Evolutionary conservation across 2,797 vertebrate species (phyloP), one percentile per base, ranked within the genome.

Genomic region (Mormyrus proboscirostris): DNA sequence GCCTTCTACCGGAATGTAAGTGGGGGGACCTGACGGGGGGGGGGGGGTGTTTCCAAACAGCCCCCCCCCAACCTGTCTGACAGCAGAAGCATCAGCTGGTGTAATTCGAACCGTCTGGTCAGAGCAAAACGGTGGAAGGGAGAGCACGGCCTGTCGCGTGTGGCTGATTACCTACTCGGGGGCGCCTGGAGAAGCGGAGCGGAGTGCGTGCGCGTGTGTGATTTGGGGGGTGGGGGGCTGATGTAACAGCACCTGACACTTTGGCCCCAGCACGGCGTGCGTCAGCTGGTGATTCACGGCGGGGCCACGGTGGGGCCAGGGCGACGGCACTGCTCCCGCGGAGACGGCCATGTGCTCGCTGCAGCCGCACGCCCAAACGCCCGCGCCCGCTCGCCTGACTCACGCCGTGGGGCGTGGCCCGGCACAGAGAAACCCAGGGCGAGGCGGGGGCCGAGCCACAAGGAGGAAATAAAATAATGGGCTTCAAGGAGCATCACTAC

Each of bases 191-290:
- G 62, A 4, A 14, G 62, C 62, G 62, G 62, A 69, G 62, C 62
- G 91, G 95, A 96, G 93, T 89, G 89, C 0, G 79, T 83, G 79
- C 47, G 47, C 47, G 79, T 83, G 79, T 50, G 79, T 83, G 79
- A 83, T 83, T 47, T 3, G 85, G 85, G 83, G 50, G 25, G 6
- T 16, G 0, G 55, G 88, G 86, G 59, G 0, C 92, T 96, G 93
- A 93, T 93, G 94, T 96, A 96, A 96, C 47, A 93, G 90, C 94
- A 96, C 95, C 96, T 96, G 95, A 96, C 94, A 93, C 92, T 94
- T 95, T 93, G 92, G 89, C 85, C 91, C 89, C 93, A 92, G 87
- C 93, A 90, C 92, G 94, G 92, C 86, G 89, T 0, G 0, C 79
- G 93, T 93, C 90, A 88, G 91, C 93, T 93, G 94, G 93, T 95